Evolutionary conservation across 2,113 vertebrate genomes (phyloP).

Genomic region (Grus americana): DNA sequence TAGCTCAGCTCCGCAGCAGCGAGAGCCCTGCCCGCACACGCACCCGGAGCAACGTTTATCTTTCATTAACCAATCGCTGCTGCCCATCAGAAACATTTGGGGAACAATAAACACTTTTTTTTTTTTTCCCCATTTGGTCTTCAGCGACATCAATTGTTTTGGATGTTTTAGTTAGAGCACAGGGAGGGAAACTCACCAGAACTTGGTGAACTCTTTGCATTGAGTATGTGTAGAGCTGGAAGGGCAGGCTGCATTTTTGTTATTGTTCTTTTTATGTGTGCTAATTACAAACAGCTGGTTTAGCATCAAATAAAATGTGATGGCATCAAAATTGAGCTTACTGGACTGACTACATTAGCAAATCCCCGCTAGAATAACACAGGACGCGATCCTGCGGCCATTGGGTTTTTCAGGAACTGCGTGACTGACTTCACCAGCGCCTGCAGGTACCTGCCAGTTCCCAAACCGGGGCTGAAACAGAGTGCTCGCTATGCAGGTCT

Average conservation of each 20-base stretch:
- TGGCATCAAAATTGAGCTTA: slow-evolving; percentile 39
- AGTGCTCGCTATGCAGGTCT: neutral
- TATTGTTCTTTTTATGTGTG: slow-evolving; percentile 60
- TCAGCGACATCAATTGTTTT: slow-evolving; percentile 28
- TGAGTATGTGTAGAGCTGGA: neutral
- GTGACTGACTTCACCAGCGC: neutral
- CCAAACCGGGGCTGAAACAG: neutral
- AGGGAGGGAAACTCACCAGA: slow-evolving; percentile 32
- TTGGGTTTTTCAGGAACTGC: neutral
- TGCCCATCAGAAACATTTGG: slow-evolving; percentile 64
- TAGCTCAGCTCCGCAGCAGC: neutral
- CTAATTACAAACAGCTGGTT: slow-evolving; percentile 65
- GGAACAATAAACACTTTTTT: slow-evolving; percentile 5
- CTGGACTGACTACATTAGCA: slow-evolving; percentile 23
- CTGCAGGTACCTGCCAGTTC: neutral
- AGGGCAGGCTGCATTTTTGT: slow-evolving; percentile 22
- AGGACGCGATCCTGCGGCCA: neutral
- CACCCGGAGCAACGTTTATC: neutral
- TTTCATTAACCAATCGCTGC: neutral
- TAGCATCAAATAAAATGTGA: slow-evolving; percentile 34
- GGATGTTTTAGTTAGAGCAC: slow-evolving; percentile 34
- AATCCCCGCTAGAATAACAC: neutral
- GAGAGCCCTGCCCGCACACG: neutral
- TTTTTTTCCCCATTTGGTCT: neutral
- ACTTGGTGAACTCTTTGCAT: slow-evolving; percentile 39